Evolutionary conservation across 1,140 invertebrate species (phyloP).

Genomic region (Apis dorsata): DNA sequence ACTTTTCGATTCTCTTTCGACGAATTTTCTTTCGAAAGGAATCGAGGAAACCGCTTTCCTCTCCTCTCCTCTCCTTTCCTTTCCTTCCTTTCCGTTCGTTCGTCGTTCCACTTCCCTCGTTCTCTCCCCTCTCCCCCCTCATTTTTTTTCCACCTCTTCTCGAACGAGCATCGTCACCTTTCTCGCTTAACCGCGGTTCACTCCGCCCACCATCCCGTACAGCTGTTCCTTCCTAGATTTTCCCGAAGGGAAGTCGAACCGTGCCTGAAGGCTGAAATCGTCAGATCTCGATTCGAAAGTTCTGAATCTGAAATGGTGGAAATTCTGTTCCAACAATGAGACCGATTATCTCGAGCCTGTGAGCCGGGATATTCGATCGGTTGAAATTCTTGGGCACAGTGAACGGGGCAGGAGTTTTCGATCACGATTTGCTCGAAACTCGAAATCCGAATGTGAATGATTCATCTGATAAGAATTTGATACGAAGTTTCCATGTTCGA

Average conservation of each 20-base stretch:
- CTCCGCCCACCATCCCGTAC: constrained; percentile 22
- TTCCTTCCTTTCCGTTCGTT: background rate
- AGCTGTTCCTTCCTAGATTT: constrained; percentile 55
- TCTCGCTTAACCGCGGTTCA: constrained; percentile 5
- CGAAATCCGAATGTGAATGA: no score
- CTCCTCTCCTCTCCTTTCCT: constrained; percentile 44
- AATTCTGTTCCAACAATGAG: constrained; percentile 66
- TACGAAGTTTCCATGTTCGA: no score
- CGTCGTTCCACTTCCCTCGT: background rate
- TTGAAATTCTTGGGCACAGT: no score
- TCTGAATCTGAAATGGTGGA: constrained; percentile 47
- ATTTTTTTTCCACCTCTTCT: background rate
- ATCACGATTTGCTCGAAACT: no score
- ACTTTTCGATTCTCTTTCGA: constrained; percentile 69
- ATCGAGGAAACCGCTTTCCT: constrained; percentile 65
- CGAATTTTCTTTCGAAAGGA: constrained; percentile 63
- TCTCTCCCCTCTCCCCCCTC: background rate
- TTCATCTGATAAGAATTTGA: no score
- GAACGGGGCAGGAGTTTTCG: no score
- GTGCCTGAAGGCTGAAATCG: constrained; percentile 21
- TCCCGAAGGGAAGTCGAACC: constrained; percentile 22
- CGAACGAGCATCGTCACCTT: background rate
- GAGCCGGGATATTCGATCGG: constrained; percentile 17
- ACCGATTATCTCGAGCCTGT: constrained; percentile 54
- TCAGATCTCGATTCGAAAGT: constrained; percentile 50